Evolutionary conservation across 2,888 invertebrate genomes (phyloP), one percentile per base, ranked within the genome.

Genomic region (Epistrophella euchroma): DNA sequence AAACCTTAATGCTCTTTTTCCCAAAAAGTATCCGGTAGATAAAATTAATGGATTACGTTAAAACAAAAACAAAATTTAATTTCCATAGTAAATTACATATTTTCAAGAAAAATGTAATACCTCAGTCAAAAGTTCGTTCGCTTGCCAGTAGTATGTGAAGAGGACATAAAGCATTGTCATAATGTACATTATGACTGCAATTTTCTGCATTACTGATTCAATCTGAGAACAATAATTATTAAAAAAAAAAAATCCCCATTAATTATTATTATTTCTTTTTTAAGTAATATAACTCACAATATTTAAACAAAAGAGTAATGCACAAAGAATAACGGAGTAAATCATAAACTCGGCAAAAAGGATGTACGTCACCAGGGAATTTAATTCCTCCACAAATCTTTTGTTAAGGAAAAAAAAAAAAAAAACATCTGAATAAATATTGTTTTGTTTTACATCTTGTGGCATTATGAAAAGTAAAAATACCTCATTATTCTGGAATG

Each of bases 111-210:
- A 52, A 87, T 83, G 81, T n/a, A n/a, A n/a, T 78, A 91, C 92
- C 90, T 91, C 90, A 68, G 89, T 88, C 7, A 90, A 80, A 76
- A 92, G 82, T 72, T 92, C 91, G 88, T 92, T 91, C 72, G 91
- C 91, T 37, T 90, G 89, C 89, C 91, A 92, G 81, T 92, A 92
- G 43, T 90, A 91, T n/a, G 90, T 91, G 80, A 89, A 92, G 0
- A 92, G 88, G 0, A 91, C 89, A 83, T 91, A 91, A 37, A 91
- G 83, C 90, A 90, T 90, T 43, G 92, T 91, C 19, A 89, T 55
- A n/a, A 90, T 89, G 50, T 90, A 91, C 91, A 91, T 90, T 11
- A 90, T 75, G 15, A 91, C 88, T 0, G 89, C 88, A 55, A 91
- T 80, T 55, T 87, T 88, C 79, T 89, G 89, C 45, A 89, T 88